Evolutionary conservation across 2,888 invertebrate genomes (phyloP).

Genomic region (Harpalus rufipes): DNA sequence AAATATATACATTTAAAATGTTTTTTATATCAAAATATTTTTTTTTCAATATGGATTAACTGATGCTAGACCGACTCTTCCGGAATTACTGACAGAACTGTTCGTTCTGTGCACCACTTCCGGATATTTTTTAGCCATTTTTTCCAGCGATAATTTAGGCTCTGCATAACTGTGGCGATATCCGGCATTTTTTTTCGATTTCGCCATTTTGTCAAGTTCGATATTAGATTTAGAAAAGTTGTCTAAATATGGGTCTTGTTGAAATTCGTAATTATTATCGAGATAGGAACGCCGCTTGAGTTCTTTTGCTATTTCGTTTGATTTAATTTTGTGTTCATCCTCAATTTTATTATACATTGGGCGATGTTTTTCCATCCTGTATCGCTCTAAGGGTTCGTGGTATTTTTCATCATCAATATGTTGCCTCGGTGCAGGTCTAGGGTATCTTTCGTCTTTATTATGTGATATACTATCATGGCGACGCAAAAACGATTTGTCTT

Average conservation of each 20-base stretch:
- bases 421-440: conserved; percentile 74
- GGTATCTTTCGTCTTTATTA: conserved; percentile 67
- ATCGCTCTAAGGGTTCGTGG: conserved; percentile 71
- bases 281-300: conserved; percentile 77
- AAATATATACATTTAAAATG: background rate
- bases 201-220: conserved; percentile 73
- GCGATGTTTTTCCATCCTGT: conserved; percentile 74
- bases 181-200: conserved; percentile 71
- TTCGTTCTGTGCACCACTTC: conserved; percentile 76
- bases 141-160: conserved; percentile 79
- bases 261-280: conserved; percentile 71
- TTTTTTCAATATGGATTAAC: conserved; percentile 77
- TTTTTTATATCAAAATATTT: background rate
- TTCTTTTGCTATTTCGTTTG: conserved; percentile 78
- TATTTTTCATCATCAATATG: conserved; percentile 68
- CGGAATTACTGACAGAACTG: conserved; percentile 75
- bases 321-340: conserved; percentile 77
- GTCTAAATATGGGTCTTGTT: conserved; percentile 73
- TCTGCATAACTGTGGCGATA: conserved; percentile 85
- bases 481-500: conserved; percentile 72
- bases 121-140: conserved; percentile 73
- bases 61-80: conserved; percentile 76
- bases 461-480: conserved; percentile 71
- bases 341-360: conserved; percentile 77
- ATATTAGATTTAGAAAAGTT: conserved; percentile 73